Evolutionary conservation across 37 sponge, comb jelly and placozoan species (phyloP).

Genomic region (Petrosia ficiformis): DNA sequence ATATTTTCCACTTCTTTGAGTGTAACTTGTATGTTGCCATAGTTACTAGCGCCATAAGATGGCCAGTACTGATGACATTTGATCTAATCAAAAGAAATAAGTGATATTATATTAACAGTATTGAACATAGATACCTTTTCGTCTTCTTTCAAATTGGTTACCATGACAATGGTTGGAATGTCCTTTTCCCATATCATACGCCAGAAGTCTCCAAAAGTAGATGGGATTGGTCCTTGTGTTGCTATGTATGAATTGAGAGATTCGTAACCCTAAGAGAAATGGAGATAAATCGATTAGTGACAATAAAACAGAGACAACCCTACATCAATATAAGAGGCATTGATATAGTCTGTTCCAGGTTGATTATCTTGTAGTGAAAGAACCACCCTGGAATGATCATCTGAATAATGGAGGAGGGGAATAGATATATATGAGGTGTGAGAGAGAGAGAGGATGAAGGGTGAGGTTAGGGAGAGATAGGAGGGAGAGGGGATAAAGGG

Average conservation of each 20-base stretch:
- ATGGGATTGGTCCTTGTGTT: slow-evolving; percentile 60
- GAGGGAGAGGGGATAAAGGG: neutral
- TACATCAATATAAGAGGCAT: slow-evolving; percentile 3
- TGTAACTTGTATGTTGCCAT: slow-evolving; percentile 79
- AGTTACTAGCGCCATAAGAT: slow-evolving; percentile 62
- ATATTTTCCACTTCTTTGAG: slow-evolving; percentile 73
- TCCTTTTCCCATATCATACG: slow-evolving; percentile 71
- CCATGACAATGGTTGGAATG: slow-evolving; percentile 69
- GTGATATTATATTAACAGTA: neutral
- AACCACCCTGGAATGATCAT: neutral
- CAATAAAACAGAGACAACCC: neutral
- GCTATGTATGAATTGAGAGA: slow-evolving; percentile 51
- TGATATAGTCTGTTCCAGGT: slow-evolving; percentile 6
- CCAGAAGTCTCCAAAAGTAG: slow-evolving; percentile 68
- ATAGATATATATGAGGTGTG: neutral
- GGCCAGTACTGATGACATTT: slow-evolving; percentile 96
- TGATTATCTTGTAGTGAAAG: neutral
- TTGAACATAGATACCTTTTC: slow-evolving; percentile 41
- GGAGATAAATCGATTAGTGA: neutral
- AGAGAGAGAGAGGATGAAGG: neutral
- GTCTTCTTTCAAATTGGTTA: slow-evolving; percentile 68
- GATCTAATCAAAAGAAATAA: slow-evolving; percentile 16
- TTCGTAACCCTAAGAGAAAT: slow-evolving; percentile 32
- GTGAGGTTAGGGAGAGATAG: neutral
- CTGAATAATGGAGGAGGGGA: neutral